These are phyloP conservation scores for Dyspetes luteomarginatus DNA, from an alignment of 2,888 invertebrate genomes.

Conservation along the genomic window DNA sequence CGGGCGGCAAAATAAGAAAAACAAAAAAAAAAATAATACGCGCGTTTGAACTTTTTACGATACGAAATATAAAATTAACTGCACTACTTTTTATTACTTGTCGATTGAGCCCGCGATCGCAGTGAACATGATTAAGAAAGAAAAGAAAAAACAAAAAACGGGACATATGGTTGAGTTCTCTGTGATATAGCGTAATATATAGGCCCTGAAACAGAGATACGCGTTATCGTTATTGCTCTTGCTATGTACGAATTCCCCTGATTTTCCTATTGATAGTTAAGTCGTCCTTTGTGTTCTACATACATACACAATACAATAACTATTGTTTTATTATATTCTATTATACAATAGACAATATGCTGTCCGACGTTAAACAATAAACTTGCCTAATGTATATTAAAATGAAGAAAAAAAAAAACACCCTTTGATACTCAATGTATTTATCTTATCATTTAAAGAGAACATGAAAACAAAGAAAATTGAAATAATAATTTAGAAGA, in stretches of 20 bases:
- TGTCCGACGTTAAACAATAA: constrained; percentile 77
- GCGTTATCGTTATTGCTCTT: constrained; percentile 77
- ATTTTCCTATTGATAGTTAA: constrained; percentile 53
- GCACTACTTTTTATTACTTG: constrained; percentile 39
- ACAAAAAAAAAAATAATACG: too few relatives aligned
- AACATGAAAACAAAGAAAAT: constrained; percentile 4
- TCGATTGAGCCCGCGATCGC: constrained; percentile 50
- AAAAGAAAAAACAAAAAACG: too few relatives aligned
- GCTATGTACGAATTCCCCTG: constrained; percentile 43
- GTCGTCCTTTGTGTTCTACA: constrained; percentile 51
- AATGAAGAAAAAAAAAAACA: constrained; percentile 27
- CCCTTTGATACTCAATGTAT: neutral
- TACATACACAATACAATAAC: constrained; percentile 25
- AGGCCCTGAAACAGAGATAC: constrained; percentile 78
- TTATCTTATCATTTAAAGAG: too few relatives aligned
- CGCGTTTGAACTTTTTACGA: constrained; percentile 60
- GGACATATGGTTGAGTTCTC: constrained; percentile 77
- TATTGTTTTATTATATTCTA: constrained; percentile 46
- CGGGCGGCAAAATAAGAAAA: constrained; percentile 11
- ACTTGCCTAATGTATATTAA: constrained; percentile 76
- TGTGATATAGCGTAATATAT: constrained; percentile 81
- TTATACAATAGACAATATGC: constrained; percentile 69
- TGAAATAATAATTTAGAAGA: constrained; percentile 8
- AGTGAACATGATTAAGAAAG: too few relatives aligned
- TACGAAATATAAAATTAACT: constrained; percentile 16